These are phyloP conservation scores for Griposia aprilina DNA, from an alignment of 2,888 invertebrate species.

Conservation along the genomic window DNA sequence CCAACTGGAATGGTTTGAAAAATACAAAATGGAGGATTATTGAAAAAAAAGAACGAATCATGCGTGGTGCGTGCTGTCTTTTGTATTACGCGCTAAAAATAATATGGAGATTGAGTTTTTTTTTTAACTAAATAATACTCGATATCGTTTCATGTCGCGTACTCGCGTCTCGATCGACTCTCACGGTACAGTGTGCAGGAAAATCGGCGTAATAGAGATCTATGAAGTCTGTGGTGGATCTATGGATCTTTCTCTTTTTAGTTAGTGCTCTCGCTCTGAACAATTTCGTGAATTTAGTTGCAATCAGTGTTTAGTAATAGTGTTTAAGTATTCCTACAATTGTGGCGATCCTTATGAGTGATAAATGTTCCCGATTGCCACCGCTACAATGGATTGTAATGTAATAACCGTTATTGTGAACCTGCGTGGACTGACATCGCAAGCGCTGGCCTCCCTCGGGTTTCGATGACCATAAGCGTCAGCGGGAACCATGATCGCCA, in stretches of 20 bases:
- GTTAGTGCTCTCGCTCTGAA: constrained; percentile 79
- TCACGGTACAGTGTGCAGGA: constrained; percentile 33
- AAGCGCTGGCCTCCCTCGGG: constrained; percentile 82
- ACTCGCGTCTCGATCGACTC: constrained; percentile 33
- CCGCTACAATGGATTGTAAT: constrained; percentile 75
- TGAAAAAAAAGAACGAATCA: constrained; percentile 16
- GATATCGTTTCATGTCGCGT: constrained; percentile 40
- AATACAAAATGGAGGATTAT: constrained; percentile 34
- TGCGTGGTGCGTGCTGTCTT: neutral
- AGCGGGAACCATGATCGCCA: constrained; percentile 92
- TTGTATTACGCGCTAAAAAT: neutral
- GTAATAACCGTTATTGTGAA: constrained; percentile 82
- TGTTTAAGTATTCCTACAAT: constrained; percentile 57
- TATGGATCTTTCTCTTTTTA: constrained; percentile 81
- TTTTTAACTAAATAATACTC: constrained; percentile 29
- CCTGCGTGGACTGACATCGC: constrained; percentile 80
- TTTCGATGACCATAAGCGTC: constrained; percentile 87
- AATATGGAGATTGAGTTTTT: constrained; percentile 9
- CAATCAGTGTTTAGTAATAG: constrained; percentile 66
- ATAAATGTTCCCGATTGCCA: constrained; percentile 69
- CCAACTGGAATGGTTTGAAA: constrained; percentile 21
- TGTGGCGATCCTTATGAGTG: constrained; percentile 71
- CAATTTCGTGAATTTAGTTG: constrained; percentile 76
- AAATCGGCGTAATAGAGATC: constrained; percentile 58
- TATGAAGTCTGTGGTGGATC: constrained; percentile 76